Evolutionary conservation across 2,888 invertebrate species (phyloP), one percentile per base, ranked within the genome.

Genomic region (Eupithecia inturbata): DNA sequence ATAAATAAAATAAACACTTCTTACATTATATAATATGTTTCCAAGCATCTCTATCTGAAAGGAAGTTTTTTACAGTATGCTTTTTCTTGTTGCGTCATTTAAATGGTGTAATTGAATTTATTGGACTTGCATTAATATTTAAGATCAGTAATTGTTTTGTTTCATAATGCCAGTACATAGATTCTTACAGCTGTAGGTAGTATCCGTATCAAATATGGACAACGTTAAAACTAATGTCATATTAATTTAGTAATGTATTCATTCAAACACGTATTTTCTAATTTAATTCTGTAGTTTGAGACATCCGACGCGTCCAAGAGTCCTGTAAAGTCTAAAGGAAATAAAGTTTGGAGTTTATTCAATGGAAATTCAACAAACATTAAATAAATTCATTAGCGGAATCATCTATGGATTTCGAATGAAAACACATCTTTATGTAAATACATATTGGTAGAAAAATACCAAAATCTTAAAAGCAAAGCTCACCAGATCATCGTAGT

Each of bases 401-500:
- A 49, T 9, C n/a, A 49, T n/a, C n/a, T n/a, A 10, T 10, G 49
- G 26, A 26, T 26, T 26, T 53, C 53, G 10, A 26, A 22, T 57
- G 26, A 26, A 26, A 26, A 57, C 22, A 12, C 4, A 22, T 22
- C 22, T 53, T 9, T 62, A 31, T 14, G 16, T 62, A 31, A 60
- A 60, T 60, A 60, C 10, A n/a, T n/a, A n/a, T n/a, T 60, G 16
- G 60, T 16, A 19, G 10, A 53, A 53, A 53, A 49, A 7, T 45
- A 3, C 49, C n/a, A n/a, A 49, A 53, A 57, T 26, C 62, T 19
- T 22, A 53, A 68, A 33, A 68, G 2, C n/a, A 67, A 72, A 70
- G 39, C 76, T 76, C 49, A 95, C 96, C 95, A 95, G 83, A 75
- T 95, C 95, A 84, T 96, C 96, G 85, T 96, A 96, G 89, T 96